A percentile compares a stretch with the other conserved stretches of the same genome.
Evolutionary conservation across 2,888 invertebrate genomes (phyloP).

Genomic region (Deroplatys truncata): DNA sequence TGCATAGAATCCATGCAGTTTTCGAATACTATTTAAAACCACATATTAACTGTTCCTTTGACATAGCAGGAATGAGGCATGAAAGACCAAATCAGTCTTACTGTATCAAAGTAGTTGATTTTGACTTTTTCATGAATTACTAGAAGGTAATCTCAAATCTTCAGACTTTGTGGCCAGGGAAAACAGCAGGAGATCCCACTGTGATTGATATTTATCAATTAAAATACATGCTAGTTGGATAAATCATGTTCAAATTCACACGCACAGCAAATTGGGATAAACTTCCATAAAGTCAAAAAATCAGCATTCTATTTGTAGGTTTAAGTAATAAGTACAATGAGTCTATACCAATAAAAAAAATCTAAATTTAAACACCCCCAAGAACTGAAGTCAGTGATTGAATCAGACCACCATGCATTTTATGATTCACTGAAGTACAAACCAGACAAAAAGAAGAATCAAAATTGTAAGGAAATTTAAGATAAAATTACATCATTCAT

Average conservation of each 20-base stretch:
- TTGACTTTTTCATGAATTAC: constrained; percentile 18
- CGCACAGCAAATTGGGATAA: neutral
- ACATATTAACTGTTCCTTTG: constrained; percentile 21
- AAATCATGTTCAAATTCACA: neutral
- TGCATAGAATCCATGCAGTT: neutral
- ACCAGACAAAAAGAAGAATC: neutral
- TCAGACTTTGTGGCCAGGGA: neutral
- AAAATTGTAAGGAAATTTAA: neutral
- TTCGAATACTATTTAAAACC: neutral
- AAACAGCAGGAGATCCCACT: neutral
- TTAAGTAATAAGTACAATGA: neutral
- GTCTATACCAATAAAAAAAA: neutral
- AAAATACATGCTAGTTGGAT: neutral
- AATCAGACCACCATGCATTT: neutral
- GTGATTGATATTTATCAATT: neutral
- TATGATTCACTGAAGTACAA: neutral
- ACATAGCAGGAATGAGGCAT: constrained; percentile 20
- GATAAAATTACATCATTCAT: too few relatives aligned
- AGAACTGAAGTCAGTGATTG: neutral
- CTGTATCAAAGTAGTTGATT: constrained; percentile 21
- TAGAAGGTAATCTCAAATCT: neutral
- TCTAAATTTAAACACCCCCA: neutral
- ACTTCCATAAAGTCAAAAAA: neutral
- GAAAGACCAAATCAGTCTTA: constrained; percentile 23
- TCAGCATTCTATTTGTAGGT: neutral